phyloP scores from a whole-genome alignment of 2,888 invertebrate genomes.

The Napeogenes inachia region DNA sequence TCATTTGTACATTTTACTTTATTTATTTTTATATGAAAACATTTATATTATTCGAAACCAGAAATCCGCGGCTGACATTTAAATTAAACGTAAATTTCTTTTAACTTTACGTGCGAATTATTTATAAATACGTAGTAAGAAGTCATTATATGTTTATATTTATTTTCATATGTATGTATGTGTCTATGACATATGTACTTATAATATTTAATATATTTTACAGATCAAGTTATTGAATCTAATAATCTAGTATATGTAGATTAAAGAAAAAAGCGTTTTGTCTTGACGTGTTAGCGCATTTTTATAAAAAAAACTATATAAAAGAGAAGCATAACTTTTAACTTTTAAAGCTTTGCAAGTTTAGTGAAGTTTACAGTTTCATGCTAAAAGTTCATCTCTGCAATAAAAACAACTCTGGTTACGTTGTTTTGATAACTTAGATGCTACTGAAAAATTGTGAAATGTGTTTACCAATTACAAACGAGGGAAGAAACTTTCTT shows the following conservation, averaged over 20 bases:
- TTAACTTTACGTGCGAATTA: conserved; percentile 12
- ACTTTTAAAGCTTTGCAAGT: conserved; percentile 9
- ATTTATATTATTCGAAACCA: conserved; percentile 1
- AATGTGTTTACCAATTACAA: no score
- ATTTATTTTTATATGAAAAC: neutral
- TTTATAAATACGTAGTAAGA: neutral
- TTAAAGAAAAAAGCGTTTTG: no score
- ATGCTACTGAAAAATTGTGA: no score
- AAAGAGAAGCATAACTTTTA: conserved; percentile 9
- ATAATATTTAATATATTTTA: no score
- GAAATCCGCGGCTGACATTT: conserved; percentile 26
- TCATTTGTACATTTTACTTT: neutral
- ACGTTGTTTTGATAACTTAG: no score
- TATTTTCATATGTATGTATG: no score
- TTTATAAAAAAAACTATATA: conserved; percentile 5
- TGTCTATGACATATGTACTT: no score
- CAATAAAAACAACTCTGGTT: conserved; percentile 17
- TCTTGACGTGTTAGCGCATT: neutral
- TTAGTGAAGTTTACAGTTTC: conserved; percentile 19
- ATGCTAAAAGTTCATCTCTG: conserved; percentile 24
- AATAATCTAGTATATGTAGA: no score
- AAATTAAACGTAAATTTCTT: conserved; percentile 39
- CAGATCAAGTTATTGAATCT: no score
- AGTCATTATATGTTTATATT: no score
- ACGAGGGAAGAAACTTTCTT: no score